phyloP scores from a whole-genome alignment of 2,888 invertebrate genomes.

The Andricus quercusramuli region DNA sequence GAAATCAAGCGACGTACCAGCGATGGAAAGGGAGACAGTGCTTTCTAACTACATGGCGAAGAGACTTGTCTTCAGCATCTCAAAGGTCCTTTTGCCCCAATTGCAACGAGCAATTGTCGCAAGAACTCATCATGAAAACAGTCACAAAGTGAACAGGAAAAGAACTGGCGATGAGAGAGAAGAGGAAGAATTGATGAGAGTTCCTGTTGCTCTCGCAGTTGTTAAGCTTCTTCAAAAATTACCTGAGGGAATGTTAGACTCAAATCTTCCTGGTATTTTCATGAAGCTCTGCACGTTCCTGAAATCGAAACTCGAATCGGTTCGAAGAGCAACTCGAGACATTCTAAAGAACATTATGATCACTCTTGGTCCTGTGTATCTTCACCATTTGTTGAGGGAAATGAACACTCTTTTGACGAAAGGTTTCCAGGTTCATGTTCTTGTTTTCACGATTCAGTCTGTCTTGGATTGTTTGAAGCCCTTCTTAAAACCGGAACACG shows the following conservation, averaged over 20 bases:
- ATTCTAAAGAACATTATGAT: constrained; percentile 95
- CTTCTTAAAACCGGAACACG: constrained; percentile 86
- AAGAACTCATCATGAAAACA: constrained; percentile 86
- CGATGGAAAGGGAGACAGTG: constrained; percentile 79
- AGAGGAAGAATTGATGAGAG: constrained; percentile 92
- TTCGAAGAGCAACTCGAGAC: constrained; percentile 91
- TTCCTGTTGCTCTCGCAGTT: constrained; percentile 95
- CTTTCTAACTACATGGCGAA: constrained; percentile 87
- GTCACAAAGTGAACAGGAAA: constrained; percentile 89
- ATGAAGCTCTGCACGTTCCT: constrained; percentile 94
- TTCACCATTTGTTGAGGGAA: constrained; percentile 89
- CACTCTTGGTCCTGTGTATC: constrained; percentile 90
- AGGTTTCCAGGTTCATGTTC: constrained; percentile 96
- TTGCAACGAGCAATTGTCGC: constrained; percentile 87
- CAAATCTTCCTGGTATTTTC: constrained; percentile 90
- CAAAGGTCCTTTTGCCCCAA: constrained; percentile 88
- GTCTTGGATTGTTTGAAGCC: constrained; percentile 87
- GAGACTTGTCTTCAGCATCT: constrained; percentile 86
- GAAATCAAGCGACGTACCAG: constrained; percentile 52
- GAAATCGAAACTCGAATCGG: constrained; percentile 92
- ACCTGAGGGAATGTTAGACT: constrained; percentile 87
- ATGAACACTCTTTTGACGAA: constrained; percentile 89
- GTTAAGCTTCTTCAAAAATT: constrained; percentile 94
- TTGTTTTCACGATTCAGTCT: constrained; percentile 92
- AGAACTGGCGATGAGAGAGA: constrained; percentile 87